A percentile compares a stretch with the other conserved stretches of the same genome.
These are phyloP conservation scores for Caenorhabditis latens DNA, from an alignment of 1,140 invertebrate genomes.

Conservation along the genomic window DNA sequence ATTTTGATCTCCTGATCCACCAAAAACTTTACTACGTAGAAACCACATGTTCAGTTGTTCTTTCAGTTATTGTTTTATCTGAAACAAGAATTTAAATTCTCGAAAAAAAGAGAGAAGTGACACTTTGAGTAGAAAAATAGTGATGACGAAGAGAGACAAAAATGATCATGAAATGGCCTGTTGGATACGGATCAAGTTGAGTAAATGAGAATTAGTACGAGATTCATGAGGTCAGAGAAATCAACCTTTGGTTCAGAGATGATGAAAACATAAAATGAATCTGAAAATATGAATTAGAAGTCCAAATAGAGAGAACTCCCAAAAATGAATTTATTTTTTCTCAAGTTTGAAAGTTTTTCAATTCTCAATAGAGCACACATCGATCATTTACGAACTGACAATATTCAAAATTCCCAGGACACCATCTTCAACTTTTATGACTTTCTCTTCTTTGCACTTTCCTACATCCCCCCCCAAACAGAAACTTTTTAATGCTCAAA, in stretches of 20 bases:
- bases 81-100: neutral
- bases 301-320: too few species aligned
- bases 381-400: neutral
- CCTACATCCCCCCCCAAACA: too few species aligned
- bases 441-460: neutral
- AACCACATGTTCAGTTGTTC: slow-evolving; percentile 8
- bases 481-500: neutral
- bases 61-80: neutral
- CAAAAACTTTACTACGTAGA: slow-evolving; percentile 34
- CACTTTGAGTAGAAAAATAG: neutral
- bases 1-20: slow-evolving; percentile 20
- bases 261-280: too few species aligned
- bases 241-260: neutral
- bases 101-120: neutral
- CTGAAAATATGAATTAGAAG: too few species aligned
- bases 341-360: neutral
- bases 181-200: neutral
- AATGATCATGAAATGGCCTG: slow-evolving; percentile 8
- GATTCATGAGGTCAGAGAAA: neutral
- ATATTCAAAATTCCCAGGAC: neutral
- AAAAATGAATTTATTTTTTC: too few species aligned
- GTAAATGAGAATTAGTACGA: neutral
- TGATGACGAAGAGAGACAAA: neutral
- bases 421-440: too few species aligned
- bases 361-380: slow-evolving; percentile 27